Base-by-base conservation (phyloP, 2,888 invertebrate species). In the Drosophila pegasa region DNA sequence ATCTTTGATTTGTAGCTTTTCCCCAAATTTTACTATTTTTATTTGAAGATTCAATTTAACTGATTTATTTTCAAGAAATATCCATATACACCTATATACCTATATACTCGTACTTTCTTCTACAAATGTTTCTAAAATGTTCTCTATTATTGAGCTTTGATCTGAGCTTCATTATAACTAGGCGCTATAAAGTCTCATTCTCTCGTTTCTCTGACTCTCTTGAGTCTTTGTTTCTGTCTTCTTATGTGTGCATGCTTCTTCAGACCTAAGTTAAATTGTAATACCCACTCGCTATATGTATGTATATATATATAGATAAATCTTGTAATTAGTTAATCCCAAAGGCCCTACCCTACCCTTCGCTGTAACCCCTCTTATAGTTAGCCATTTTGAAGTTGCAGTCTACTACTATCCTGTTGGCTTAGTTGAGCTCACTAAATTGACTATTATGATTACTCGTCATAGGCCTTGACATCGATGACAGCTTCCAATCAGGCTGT, bases 401-500 rank as follows among this genome's bases (percentile, higher is more conserved):
- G 61, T 59, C 64, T 35, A 35, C 64, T 35, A 35, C 20, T 12
- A 43, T 9, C 8, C 10, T 33, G 3, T 4, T 8, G 3, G 3
- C 2, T 9, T 9, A 20, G 38, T 16, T 41, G 40, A 29, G 27
- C 14, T 12, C 29, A 59, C 37, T 76, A 52, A 56, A 73, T 14
- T 40, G n/a, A 29, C 4, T 29, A 7, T 1, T 50, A 45, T 48
- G 20, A 48, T 52, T 33, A 18, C 41, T 22, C 9, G 20, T 5
- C 29, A 63, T 59, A 92, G 92, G 92, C 92, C n/a, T 79, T 92
- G 29, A 92, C 91, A 65, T 92, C 92, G 9, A 95, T 98, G 94
- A 95, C 96, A 54, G 89, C 91, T 16, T 93, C 92, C 68, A 94
- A 94, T 74, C 94, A 95, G 37, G 94, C 94, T 54, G 91, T 93